These are phyloP conservation scores for Ctenopoma kingsleyae DNA, from an alignment of 2,797 vertebrate genomes.

Conservation along the genomic window DNA sequence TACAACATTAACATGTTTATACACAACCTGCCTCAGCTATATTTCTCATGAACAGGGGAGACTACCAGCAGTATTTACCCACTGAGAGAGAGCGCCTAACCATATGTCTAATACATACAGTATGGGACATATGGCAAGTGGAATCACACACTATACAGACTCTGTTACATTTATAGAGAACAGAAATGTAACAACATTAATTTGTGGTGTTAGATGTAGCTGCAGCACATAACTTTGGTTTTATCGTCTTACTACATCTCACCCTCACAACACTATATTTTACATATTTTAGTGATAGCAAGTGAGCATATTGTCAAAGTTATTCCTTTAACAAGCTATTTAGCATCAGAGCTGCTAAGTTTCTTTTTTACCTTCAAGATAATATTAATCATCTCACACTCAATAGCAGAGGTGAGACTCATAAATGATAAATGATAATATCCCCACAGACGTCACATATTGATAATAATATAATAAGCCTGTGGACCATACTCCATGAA, in stretches of 20 bases:
- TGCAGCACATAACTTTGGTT: neutral
- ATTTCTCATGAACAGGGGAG: neutral
- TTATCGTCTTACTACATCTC: no score
- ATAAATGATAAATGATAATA: slow-evolving; percentile 13
- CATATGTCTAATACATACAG: no score
- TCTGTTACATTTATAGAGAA: neutral
- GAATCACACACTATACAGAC: neutral
- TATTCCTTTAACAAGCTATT: neutral
- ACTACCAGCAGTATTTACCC: no score
- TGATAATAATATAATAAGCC: neutral
- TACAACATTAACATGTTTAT: no score
- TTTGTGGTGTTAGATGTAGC: no score
- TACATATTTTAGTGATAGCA: neutral
- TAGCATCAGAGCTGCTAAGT: neutral
- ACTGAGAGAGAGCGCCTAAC: no score
- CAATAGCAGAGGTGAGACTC: slow-evolving; percentile 1
- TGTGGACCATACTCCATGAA: slow-evolving; percentile 4
- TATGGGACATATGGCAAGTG: neutral
- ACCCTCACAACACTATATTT: neutral
- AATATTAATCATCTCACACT: slow-evolving; percentile 1
- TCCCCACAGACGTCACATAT: slow-evolving; percentile 18
- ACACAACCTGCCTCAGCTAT: no score
- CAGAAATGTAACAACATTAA: neutral
- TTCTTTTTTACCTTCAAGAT: neutral
- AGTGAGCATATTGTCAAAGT: neutral